A percentile compares a stretch with the other conserved stretches of the same genome.
Conservation (phyloP, 2,888 invertebrate genomes). For the Acleris holmiana region DNA sequence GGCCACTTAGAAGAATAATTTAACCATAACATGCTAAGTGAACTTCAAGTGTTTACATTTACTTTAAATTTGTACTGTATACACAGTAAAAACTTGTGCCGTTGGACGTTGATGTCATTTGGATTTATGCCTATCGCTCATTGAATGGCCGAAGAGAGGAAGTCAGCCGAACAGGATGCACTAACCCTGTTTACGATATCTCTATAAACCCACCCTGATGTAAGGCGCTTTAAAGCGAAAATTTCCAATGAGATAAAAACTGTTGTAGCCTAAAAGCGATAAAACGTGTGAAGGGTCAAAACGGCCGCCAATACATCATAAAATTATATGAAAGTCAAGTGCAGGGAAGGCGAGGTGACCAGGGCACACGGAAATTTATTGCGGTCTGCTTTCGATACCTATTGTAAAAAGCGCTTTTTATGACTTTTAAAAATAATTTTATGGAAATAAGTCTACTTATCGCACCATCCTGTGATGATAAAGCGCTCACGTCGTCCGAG, state of each 20-base stretch:
- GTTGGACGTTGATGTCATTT: conserved; percentile 32
- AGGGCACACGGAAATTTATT: conserved; percentile 73
- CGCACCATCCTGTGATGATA: conserved; percentile 45
- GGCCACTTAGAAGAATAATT: too few relatives aligned
- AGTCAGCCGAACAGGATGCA: conserved; percentile 50
- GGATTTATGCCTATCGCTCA: conserved; percentile 43
- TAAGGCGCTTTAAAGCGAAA: conserved; percentile 56
- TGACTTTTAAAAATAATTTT: conserved; percentile 69
- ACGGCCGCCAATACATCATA: conserved; percentile 80
- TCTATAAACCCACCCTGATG: conserved; percentile 59
- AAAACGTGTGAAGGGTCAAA: conserved; percentile 82
- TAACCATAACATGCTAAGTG: too few relatives aligned
- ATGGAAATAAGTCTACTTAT: conserved; percentile 65
- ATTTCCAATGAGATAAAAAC: conserved; percentile 56
- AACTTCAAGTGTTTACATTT: too few relatives aligned
- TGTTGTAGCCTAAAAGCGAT: conserved; percentile 55
- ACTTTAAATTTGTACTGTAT: too few relatives aligned
- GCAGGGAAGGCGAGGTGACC: conserved; percentile 79
- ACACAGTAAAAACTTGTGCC: neutral
- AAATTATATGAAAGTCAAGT: conserved; percentile 84
- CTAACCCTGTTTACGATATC: conserved; percentile 51
- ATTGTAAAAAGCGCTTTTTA: conserved; percentile 74
- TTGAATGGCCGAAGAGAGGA: conserved; percentile 29
- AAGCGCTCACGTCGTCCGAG: conserved; percentile 33
- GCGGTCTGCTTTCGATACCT: conserved; percentile 80